Evolutionary conservation across 1,140 invertebrate species (phyloP).

Genomic region (Trichonephila inaurata): DNA sequence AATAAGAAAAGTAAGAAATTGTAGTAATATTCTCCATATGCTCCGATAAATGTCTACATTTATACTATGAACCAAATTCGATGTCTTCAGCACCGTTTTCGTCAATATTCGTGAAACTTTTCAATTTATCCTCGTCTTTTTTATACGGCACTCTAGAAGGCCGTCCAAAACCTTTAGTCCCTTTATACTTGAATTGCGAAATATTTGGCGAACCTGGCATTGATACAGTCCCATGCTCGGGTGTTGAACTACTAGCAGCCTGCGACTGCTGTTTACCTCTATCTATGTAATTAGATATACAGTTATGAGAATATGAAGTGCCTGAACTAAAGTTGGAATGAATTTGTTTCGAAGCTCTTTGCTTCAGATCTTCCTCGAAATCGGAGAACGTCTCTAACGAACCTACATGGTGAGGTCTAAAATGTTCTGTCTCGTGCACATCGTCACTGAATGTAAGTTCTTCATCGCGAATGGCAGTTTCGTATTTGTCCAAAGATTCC

Average conservation of each 20-base stretch:
- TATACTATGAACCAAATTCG: background rate
- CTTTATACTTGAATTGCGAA: slow-evolving; percentile 71
- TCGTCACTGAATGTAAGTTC: slow-evolving; percentile 64
- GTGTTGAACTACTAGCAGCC: background rate
- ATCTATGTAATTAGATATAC: slow-evolving; percentile 10
- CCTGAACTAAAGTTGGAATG: background rate
- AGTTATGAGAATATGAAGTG: background rate
- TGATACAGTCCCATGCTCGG: background rate
- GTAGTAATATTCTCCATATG: background rate
- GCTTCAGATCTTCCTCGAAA: slow-evolving; percentile 46
- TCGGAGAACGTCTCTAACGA: slow-evolving; percentile 26
- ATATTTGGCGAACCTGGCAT: slow-evolving; percentile 67
- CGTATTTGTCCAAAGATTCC: slow-evolving; percentile 70
- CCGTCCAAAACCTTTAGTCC: slow-evolving; percentile 71
- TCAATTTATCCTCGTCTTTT: slow-evolving; percentile 14
- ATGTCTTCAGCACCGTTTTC: background rate
- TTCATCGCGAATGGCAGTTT: slow-evolving; percentile 68
- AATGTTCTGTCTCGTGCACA: background rate
- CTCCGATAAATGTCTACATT: background rate
- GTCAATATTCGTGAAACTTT: background rate
- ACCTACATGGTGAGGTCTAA: background rate
- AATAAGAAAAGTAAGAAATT: slow-evolving; percentile 26
- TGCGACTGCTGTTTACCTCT: background rate
- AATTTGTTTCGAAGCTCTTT: background rate
- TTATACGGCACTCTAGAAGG: background rate